These are phyloP conservation scores for Siderastrea siderea DNA, from an alignment of 92 coral and sea anemone species.

Conservation along the genomic window DNA sequence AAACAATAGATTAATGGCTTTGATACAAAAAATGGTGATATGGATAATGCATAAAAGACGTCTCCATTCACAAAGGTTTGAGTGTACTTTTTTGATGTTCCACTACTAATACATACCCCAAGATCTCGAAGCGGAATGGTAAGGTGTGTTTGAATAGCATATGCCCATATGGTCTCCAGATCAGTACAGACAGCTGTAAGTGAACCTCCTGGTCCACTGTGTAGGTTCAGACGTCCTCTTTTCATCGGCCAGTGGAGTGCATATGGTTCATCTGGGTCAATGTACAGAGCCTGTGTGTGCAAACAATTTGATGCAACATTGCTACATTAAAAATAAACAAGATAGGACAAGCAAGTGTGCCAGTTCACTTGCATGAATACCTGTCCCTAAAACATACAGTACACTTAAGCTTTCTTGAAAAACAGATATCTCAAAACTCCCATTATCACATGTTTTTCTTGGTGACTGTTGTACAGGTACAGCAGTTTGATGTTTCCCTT, in stretches of 20 bases:
- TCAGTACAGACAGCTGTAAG: slow-evolving; percentile 94
- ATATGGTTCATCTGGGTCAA: slow-evolving; percentile 92
- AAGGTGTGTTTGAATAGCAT: slow-evolving; percentile 88
- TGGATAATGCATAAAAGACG: no score
- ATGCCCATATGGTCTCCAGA: slow-evolving; percentile 92
- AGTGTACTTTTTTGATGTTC: neutral
- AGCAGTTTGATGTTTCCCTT: no score
- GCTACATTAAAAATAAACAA: neutral
- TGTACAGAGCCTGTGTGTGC: slow-evolving; percentile 79
- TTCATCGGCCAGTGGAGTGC: slow-evolving; percentile 96
- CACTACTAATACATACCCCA: slow-evolving; percentile 66
- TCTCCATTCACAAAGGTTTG: no score
- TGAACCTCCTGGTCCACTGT: slow-evolving; percentile 90
- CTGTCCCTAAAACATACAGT: no score
- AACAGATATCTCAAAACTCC: no score
- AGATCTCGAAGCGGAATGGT: slow-evolving; percentile 88
- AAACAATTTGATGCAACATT: neutral
- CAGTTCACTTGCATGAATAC: no score
- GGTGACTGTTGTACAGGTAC: no score
- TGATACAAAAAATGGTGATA: no score
- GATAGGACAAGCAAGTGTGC: neutral
- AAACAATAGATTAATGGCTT: no score
- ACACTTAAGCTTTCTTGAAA: no score
- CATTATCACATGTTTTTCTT: no score
- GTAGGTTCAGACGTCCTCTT: slow-evolving; percentile 89